Evolutionary conservation across 2,888 invertebrate genomes (phyloP).

Genomic region (Tuberolachnus salignus): DNA sequence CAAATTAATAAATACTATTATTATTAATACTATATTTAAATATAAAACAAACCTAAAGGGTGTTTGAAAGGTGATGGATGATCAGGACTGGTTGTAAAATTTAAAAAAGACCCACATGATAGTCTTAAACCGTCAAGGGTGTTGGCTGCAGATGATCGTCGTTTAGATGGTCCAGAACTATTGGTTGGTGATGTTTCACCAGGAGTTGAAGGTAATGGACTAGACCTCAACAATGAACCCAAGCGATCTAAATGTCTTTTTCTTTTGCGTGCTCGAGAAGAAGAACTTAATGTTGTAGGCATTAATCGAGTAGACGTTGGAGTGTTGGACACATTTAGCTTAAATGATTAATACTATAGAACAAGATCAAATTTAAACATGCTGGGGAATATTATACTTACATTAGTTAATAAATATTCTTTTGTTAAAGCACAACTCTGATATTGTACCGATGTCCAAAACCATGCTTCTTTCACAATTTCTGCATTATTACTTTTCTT

Average conservation of each 20-base stretch:
- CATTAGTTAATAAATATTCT: conserved; percentile 83
- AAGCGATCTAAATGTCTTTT: conserved; percentile 57
- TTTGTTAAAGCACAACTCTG: conserved; percentile 90
- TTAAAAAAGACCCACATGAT: conserved; percentile 77
- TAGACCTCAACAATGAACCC: conserved; percentile 41
- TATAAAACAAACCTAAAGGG: conserved; percentile 35
- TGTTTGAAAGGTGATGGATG: conserved; percentile 54
- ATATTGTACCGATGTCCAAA: conserved; percentile 97
- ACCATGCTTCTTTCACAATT: conserved; percentile 93
- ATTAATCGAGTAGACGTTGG: conserved; percentile 35
- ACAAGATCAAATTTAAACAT: neutral
- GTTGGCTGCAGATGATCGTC: conserved; percentile 84
- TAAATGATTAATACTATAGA: neutral
- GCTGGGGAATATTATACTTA: conserved; percentile 31
- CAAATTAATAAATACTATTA: neutral
- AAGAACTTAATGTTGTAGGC: conserved; percentile 46
- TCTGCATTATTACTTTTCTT: conserved; percentile 70
- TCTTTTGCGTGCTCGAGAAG: conserved; percentile 57
- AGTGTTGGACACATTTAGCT: conserved; percentile 45
- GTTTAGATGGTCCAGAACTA: conserved; percentile 65
- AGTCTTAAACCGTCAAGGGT: conserved; percentile 76
- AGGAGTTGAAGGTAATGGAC: conserved; percentile 31
- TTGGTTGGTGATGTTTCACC: conserved; percentile 47
- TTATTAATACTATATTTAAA: neutral
- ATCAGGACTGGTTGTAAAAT: conserved; percentile 80